phyloP scores from a whole-genome alignment of 2,888 invertebrate species.

The Cheilosia vulpina region DNA sequence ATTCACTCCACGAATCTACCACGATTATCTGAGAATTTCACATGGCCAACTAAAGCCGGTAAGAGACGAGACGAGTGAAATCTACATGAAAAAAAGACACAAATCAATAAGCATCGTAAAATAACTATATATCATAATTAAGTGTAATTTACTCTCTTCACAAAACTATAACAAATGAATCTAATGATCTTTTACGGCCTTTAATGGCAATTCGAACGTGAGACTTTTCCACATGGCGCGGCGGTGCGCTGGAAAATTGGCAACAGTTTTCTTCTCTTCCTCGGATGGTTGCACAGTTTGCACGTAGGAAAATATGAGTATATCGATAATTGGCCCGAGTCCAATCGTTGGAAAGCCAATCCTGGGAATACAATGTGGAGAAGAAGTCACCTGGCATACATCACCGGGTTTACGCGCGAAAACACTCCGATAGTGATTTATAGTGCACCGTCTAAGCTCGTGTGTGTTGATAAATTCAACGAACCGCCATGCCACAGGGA shows the following conservation, averaged over 20 bases:
- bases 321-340: conserved; percentile 64
- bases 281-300: conserved; percentile 32
- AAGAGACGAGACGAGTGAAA: conserved; percentile 9
- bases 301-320: conserved; percentile 48
- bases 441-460: conserved; percentile 51
- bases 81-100: conserved; percentile 20
- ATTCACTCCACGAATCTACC: conserved; percentile 69
- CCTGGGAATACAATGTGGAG: conserved; percentile 54
- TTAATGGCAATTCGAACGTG: conserved; percentile 70
- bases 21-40: conserved; percentile 53
- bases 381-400: conserved; percentile 70
- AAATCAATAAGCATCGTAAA: conserved; percentile 72
- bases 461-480: conserved; percentile 55
- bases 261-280: conserved; percentile 36
- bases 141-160: conserved; percentile 71
- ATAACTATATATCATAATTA: conserved; percentile 73
- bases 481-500: conserved; percentile 22
- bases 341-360: conserved; percentile 62
- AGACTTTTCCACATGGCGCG: conserved; percentile 59
- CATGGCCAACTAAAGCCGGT: neutral
- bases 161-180: conserved; percentile 74
- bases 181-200: conserved; percentile 70
- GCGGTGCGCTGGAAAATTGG: conserved; percentile 46
- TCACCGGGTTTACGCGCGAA: conserved; percentile 35
- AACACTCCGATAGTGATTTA: conserved; percentile 65